Percentiles rank a stretch among this genome's conserved stretches.
phyloP scores from a whole-genome alignment of 2,113 vertebrate genomes.

The Xyrauchen texanus region DNA sequence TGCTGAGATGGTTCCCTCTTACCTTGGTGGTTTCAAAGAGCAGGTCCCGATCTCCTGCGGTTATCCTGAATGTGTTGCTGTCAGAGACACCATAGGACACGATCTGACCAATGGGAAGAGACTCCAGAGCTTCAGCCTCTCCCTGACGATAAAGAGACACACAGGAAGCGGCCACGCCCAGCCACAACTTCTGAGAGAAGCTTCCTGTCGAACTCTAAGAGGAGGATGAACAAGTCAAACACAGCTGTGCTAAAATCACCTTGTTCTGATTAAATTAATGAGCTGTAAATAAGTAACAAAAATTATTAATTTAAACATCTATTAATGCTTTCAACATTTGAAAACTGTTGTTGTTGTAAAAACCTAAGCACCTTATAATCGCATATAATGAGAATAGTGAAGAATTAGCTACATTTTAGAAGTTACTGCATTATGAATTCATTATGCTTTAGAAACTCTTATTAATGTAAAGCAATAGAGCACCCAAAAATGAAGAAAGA shows the following conservation, averaged over 20 bases:
- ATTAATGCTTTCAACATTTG: too few species aligned
- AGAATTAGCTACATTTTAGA: too few species aligned
- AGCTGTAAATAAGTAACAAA: too few species aligned
- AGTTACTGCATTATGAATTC: too few species aligned
- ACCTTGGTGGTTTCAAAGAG: conserved; percentile 90
- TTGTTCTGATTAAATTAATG: neutral
- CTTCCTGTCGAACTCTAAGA: conserved; percentile 79
- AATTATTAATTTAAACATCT: too few species aligned
- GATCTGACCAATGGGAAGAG: conserved; percentile 86
- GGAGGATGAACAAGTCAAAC: neutral
- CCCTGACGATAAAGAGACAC: conserved; percentile 87
- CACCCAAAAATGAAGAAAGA: too few species aligned
- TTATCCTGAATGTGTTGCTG: conserved; percentile 86
- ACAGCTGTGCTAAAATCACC: neutral
- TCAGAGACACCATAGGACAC: conserved; percentile 86
- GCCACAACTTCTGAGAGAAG: conserved; percentile 84
- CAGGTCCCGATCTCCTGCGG: conserved; percentile 83
- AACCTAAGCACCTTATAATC: too few species aligned
- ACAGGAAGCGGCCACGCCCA: conserved; percentile 84
- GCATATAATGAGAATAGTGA: too few species aligned
- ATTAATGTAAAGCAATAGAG: too few species aligned
- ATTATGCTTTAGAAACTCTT: too few species aligned
- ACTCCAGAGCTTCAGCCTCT: conserved; percentile 86
- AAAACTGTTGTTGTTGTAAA: too few species aligned
- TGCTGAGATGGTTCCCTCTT: neutral